Conservation (phyloP, 2,888 invertebrate genomes). For the Plagiodera versicolora region DNA sequence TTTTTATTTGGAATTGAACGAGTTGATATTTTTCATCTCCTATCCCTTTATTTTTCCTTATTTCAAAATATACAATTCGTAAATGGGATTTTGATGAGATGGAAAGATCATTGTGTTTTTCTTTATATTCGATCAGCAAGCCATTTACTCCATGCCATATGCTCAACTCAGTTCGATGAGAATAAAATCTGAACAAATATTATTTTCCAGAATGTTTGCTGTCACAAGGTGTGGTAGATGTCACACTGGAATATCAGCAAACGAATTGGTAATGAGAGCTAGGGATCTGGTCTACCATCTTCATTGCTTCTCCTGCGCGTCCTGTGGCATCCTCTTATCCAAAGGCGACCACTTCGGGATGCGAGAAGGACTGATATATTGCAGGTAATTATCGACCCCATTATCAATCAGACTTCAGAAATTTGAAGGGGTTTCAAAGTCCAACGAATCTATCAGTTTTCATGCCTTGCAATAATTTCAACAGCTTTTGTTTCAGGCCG, state of each 20-base stretch:
- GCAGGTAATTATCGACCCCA: conserved; percentile 58
- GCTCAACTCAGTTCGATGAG: too few species aligned
- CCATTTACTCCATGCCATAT: too few species aligned
- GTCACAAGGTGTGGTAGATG: conserved; percentile 85
- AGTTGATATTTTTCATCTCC: too few species aligned
- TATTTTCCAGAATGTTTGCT: conserved; percentile 76
- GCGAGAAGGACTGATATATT: conserved; percentile 77
- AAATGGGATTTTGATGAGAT: too few species aligned
- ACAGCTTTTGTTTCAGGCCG: conserved; percentile 54
- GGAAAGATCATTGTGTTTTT: too few species aligned
- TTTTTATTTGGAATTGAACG: too few species aligned
- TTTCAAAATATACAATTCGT: too few species aligned
- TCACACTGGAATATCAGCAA: conserved; percentile 79
- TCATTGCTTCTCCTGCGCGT: conserved; percentile 85
- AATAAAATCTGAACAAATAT: background rate
- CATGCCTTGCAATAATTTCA: background rate
- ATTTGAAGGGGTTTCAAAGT: background rate
- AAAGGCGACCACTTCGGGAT: conserved; percentile 93
- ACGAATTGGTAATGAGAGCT: conserved; percentile 90
- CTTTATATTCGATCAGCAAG: too few species aligned
- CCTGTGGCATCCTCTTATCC: conserved; percentile 78
- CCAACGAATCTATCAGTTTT: background rate
- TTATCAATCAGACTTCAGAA: background rate
- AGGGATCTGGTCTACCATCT: conserved; percentile 86
- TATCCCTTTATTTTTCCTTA: too few species aligned